Evolutionary conservation across 1,140 invertebrate species (phyloP).

Genomic region (Halictus rubicundus): DNA sequence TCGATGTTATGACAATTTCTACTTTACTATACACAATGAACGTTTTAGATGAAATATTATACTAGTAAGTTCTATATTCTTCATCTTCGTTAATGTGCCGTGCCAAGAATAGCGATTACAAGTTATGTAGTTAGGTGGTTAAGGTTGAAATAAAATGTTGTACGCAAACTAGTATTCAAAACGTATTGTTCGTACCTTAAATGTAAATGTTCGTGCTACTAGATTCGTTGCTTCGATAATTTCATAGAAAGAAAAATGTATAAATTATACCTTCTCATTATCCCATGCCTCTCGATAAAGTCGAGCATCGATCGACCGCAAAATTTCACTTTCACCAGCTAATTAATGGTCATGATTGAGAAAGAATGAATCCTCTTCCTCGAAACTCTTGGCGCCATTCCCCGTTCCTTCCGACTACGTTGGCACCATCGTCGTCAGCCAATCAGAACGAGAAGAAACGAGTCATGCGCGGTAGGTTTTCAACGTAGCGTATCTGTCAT

Average conservation of each 20-base stretch:
- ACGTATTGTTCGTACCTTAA: background rate
- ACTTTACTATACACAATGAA: background rate
- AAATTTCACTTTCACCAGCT: no score
- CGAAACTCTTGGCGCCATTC: no score
- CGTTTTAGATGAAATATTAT: background rate
- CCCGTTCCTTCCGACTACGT: no score
- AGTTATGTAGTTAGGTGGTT: slow-evolving; percentile 13
- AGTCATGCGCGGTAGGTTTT: no score
- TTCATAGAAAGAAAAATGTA: no score
- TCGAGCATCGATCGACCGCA: no score
- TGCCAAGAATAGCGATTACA: slow-evolving; percentile 22
- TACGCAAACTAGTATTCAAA: background rate
- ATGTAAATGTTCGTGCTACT: background rate
- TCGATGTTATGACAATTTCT: background rate
- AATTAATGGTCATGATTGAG: no score
- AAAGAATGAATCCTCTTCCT: no score
- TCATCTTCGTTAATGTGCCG: slow-evolving; percentile 18
- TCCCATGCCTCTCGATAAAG: no score
- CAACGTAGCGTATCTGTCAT: background rate
- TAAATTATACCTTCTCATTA: no score
- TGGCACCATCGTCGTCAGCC: no score
- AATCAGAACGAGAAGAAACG: no score
- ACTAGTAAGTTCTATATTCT: background rate
- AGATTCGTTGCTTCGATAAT: background rate
- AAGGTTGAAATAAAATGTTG: slow-evolving; percentile 8